Evolutionary conservation across 1,140 invertebrate species (phyloP).

Genomic region (Danaus plexippus): DNA sequence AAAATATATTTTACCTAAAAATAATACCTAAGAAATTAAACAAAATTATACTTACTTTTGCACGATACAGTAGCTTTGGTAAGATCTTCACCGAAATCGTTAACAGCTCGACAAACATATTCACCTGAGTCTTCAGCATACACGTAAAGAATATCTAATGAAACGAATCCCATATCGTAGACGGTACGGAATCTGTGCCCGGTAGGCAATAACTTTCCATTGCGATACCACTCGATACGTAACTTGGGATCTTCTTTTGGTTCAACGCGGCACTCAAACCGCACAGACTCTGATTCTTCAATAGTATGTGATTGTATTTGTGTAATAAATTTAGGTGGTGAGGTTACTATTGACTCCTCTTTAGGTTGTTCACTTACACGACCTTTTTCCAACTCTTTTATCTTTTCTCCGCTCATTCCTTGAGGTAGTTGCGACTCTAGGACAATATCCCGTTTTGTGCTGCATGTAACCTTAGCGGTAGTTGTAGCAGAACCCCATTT

Average conservation of each 20-base stretch:
- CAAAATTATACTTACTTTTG: conserved; percentile 77
- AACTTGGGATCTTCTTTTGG: conserved; percentile 95
- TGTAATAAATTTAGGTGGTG: conserved; percentile 87
- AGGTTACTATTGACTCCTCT: conserved; percentile 74
- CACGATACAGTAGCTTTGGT: conserved; percentile 88
- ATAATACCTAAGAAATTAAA: not conserved
- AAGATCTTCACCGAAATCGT: conserved; percentile 89
- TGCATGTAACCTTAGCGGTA: conserved; percentile 86
- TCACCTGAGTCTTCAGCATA: conserved; percentile 95
- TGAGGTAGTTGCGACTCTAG: conserved; percentile 93
- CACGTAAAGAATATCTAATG: conserved; percentile 93
- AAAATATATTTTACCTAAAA: conserved; percentile 7
- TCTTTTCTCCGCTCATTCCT: conserved; percentile 92
- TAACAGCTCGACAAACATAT: conserved; percentile 90
- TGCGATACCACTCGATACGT: conserved; percentile 93
- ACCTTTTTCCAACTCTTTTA: conserved; percentile 93
- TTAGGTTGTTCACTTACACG: conserved; percentile 81
- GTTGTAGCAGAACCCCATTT: conserved; percentile 90
- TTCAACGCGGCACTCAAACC: conserved; percentile 95
- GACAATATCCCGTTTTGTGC: conserved; percentile 89
- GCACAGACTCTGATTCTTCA: conserved; percentile 91
- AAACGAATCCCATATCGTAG: conserved; percentile 96
- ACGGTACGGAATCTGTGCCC: conserved; percentile 93
- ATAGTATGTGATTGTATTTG: conserved; percentile 86
- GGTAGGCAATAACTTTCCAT: conserved; percentile 88